These are phyloP conservation scores for Mallotus villosus DNA, from an alignment of 2,797 vertebrate genomes.

Conservation along the genomic window DNA sequence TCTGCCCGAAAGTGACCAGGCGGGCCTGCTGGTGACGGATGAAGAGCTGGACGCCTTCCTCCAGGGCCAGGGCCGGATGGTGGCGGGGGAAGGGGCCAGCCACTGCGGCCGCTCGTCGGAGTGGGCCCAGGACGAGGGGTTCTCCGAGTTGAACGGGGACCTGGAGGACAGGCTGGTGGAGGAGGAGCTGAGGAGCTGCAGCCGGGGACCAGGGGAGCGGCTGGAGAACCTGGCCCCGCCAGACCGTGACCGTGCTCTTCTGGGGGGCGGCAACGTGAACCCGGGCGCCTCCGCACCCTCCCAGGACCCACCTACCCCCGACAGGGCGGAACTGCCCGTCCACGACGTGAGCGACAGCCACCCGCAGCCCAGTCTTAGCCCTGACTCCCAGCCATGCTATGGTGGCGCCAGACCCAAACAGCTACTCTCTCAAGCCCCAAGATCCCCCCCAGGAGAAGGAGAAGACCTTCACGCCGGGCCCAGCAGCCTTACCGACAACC, in stretches of 20 bases:
- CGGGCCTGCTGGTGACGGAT: conserved; percentile 82
- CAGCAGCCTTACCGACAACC: conserved; percentile 19
- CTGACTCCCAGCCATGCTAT: conserved; percentile 56
- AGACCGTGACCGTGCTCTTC: conserved; percentile 62
- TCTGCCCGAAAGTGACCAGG: conserved; percentile 79
- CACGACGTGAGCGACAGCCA: conserved; percentile 42
- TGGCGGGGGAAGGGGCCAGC: conserved; percentile 30
- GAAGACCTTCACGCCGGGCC: conserved; percentile 11
- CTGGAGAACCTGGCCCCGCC: conserved; percentile 54
- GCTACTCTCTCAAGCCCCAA: conserved; percentile 66
- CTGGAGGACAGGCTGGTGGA: conserved; percentile 40
- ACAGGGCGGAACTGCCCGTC: conserved; percentile 32
- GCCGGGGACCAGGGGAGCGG: conserved; percentile 10
- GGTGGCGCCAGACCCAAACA: conserved; percentile 90
- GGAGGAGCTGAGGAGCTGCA: conserved; percentile 53
- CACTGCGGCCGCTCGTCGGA: conserved; percentile 50
- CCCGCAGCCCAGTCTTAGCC: conserved; percentile 48
- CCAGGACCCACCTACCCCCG: conserved; percentile 47
- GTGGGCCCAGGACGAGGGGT: conserved; percentile 43
- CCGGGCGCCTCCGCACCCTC: conserved; percentile 41
- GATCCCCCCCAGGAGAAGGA: conserved; percentile 50
- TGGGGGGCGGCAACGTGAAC: conserved; percentile 47
- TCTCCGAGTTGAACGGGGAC: conserved; percentile 46
- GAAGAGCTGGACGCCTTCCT: conserved; percentile 93
- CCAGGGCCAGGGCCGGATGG: conserved; percentile 73